Evolutionary conservation across 2,888 invertebrate species (phyloP).

Genomic region (Spilarctia lutea): DNA sequence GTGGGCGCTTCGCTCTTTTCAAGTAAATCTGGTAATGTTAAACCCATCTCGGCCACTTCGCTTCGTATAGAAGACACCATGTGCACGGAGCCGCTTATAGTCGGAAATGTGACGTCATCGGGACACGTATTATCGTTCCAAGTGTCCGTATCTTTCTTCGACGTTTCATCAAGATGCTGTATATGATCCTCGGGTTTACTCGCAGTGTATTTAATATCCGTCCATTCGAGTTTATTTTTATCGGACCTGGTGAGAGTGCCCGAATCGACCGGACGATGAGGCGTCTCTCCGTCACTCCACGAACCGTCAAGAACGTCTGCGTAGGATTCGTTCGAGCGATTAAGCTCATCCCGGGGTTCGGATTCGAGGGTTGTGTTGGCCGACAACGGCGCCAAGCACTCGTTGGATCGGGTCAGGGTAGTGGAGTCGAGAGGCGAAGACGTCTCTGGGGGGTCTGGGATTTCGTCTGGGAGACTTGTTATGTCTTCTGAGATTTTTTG

Average conservation of each 20-base stretch:
- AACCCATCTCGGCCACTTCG: slow-evolving; percentile 77
- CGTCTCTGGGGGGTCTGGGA: slow-evolving; percentile 51
- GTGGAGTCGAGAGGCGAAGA: slow-evolving; percentile 50
- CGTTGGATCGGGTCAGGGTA: slow-evolving; percentile 75
- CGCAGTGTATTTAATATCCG: slow-evolving; percentile 70
- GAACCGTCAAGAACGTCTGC: slow-evolving; percentile 78
- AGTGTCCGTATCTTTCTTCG: slow-evolving; percentile 85
- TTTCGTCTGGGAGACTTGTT: slow-evolving; percentile 18
- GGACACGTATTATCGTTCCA: slow-evolving; percentile 94
- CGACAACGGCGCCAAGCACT: slow-evolving; percentile 75
- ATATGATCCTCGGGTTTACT: slow-evolving; percentile 36
- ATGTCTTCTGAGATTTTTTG: slow-evolving; percentile 17
- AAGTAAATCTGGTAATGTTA: slow-evolving; percentile 80
- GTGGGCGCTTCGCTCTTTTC: slow-evolving; percentile 72
- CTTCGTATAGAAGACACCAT: slow-evolving; percentile 87
- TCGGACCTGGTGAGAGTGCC: slow-evolving; percentile 58
- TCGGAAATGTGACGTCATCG: slow-evolving; percentile 93
- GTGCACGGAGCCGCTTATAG: slow-evolving; percentile 92
- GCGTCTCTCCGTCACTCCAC: slow-evolving; percentile 71
- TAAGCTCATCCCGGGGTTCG: slow-evolving; percentile 70
- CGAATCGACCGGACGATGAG: slow-evolving; percentile 48
- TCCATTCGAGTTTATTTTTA: slow-evolving; percentile 66
- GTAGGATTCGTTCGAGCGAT: slow-evolving; percentile 83
- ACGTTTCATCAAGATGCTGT: slow-evolving; percentile 51
- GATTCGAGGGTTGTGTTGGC: slow-evolving; percentile 74